Base-by-base conservation (phyloP, 35 echinoderm and acorn worm genomes). In the Lytechinus pictus region DNA sequence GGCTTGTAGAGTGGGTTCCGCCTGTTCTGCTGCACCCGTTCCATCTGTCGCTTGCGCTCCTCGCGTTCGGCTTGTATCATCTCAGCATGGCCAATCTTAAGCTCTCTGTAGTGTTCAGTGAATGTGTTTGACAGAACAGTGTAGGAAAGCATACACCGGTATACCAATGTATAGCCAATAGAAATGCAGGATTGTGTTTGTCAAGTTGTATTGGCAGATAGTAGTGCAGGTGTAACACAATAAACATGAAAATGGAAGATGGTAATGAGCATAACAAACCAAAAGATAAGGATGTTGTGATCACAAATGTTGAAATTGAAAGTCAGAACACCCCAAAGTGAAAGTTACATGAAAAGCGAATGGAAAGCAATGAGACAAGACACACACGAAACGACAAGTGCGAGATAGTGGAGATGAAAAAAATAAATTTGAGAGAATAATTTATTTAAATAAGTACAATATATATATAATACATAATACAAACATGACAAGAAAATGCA, bases 11-110 rank as follows among this genome's bases (percentile, higher is more conserved):
- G 95, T n/a, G 96, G 92, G 52, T 97, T 97, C 54, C 89, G 94
- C 16, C 98, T 95, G 61, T 94, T 96, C 61, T 97, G 95, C 52
- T 94, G 90, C 33, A 96, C 94, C 14, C 92, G 95, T 24, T 79
- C 94, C 98, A 97, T 99, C 66, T 95, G 97, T 56, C 96, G 93
- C 60, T 95, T 97, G 27, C 98, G 94, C 61, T 98, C 95, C 29
- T 96, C 94, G 52, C 98, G 94, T 54, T 96, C 92, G 8, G 94
- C 96, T 53, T 96, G 86, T 27, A 94, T 89, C 29, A 96, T 57
- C n/a, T 97, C 94, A 12, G 97, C 96, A 72, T 98, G 95, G 33
- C 97, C 96, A 21, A 79, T 87, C 44, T 97, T 95, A 4, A 98
- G 95, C 94, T 99, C 98, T 96, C 98, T 97, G 57, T 27, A 95